Base-by-base conservation (phyloP, 1,140 invertebrate species). In the Steinernema khuongi region DNA sequence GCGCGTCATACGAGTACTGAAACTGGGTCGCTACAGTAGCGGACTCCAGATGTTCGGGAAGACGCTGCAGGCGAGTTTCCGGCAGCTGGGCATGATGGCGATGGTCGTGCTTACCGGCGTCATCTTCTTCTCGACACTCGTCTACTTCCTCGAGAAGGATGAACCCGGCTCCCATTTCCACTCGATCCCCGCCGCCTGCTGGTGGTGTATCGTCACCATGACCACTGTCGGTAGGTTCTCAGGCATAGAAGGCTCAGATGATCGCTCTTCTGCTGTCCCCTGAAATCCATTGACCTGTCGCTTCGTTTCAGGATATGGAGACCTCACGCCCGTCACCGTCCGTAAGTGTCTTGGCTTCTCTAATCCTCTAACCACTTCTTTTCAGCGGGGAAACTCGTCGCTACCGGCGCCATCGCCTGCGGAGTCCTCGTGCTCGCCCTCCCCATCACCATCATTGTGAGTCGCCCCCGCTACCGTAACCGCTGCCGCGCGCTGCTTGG, bases 131-230 rank as follows among this genome's bases (percentile, higher is more conserved):
- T 80, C 80, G 11, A 84, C 83, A 36, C 71, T 86, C 11, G 77
- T 84, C 17, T 85, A 85, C 72, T 86, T 80, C 44, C 70, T 83
- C 4, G 84, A 85, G 67, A 81, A 81, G 36, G 85, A 86, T 69
- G 82, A 80, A 31, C 77, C 80, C 4, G 76, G 68, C 0, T 75
- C 79, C 0, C 43, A 77, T 7, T 85, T 85, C 77, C 66, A 71
- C 60, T 82, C 80, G 26, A 86, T 85, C 67, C 85, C 85, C 28
- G 84, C 77, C 1, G 81, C 85, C 22, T 85, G 81, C 71, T 85
- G 85, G 85, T 86, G 76, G 76, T 78, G 31, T 30, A 60, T 77
- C 19, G 81, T 83, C 1, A 81, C 81, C 14, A 82, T 81, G 81
- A 74, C 81, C 7, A 82, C 81, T 19, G 79, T 81, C 31, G 79